Base-by-base conservation (phyloP, 2,113 vertebrate genomes). In the Lonchura striata region DNA sequence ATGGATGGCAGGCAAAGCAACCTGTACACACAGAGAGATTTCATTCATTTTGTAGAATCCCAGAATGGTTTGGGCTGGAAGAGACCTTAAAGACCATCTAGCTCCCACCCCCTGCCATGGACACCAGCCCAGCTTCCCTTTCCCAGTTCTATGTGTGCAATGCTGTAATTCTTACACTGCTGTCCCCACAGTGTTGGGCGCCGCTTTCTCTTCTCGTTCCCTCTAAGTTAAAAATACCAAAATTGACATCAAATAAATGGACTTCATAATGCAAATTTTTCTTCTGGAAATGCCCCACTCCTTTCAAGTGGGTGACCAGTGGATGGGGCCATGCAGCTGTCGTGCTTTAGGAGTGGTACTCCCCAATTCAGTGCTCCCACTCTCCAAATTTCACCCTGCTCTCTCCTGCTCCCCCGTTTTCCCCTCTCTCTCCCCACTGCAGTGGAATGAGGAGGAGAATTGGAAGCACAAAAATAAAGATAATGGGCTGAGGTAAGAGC, bases 161-260 rank as follows among this genome's bases (percentile, higher is more conserved):
- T 9, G 42, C 13, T 44, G 50, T 42, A 6, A 37, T 64, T 27
- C 59, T 52, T 42, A n/a, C n/a, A 16, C 7, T 0, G 0, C 63
- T 52, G 27, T 14, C 77, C 44, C 78, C 60, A 0, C 1, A 46
- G 63, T 4, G 33, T 12, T 25, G 1, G 1, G 18, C 28, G 42
- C 11, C 50, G 28, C 35, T 77, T 61, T 23, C 5, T 66, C 16
- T 14, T 64, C n/a, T 72, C 2, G 3, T 21, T 47, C 15, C 47
- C 31, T 59, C 28, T 17, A 20, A 64, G 42, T 71, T 54, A 53
- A 71, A 69, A 77, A 30, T 1, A 15, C 4, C 4, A 1, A 68
- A 78, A 22, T 1, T 12, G 31, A n/a, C 16, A 28, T 5, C 30
- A 75, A 59, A 79, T 7, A 21, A 2, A 5, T 3, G 5, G 14